A percentile compares a stretch with the other conserved stretches of the same genome.
phyloP scores from a whole-genome alignment of 2,888 invertebrate species.

The Polyommatus icarus region DNA sequence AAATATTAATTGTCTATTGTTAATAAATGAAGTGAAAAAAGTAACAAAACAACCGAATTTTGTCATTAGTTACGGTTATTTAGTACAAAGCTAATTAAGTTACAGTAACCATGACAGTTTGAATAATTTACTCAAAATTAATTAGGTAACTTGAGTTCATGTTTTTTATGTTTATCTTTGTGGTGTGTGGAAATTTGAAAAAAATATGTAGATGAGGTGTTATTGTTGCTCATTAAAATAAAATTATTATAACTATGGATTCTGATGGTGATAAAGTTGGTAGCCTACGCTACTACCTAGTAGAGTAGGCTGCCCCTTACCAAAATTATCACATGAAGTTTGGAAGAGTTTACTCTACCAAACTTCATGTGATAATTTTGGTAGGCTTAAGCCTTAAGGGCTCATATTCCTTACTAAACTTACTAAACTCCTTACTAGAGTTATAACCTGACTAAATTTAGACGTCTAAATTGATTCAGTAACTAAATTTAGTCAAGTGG shows the following conservation, averaged over 20 bases:
- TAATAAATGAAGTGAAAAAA: background rate
- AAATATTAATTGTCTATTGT: background rate
- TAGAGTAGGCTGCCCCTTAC: no score
- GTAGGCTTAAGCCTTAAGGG: no score
- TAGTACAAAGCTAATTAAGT: constrained; percentile 1
- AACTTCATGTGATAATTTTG: no score
- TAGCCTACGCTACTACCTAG: no score
- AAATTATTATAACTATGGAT: background rate
- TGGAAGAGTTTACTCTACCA: no score
- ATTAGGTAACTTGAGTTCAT: constrained; percentile 4
- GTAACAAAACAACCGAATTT: background rate
- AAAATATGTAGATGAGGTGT: background rate
- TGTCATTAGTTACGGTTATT: constrained; percentile 7
- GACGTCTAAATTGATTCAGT: no score
- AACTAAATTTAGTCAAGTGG: no score
- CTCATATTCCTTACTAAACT: no score
- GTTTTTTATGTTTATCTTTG: background rate
- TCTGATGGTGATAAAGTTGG: background rate
- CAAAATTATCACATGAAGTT: no score
- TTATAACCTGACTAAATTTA: no score
- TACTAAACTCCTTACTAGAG: no score
- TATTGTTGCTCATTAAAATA: background rate
- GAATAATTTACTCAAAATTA: background rate
- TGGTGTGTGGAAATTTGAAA: constrained; percentile 7
- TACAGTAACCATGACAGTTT: background rate